Evolutionary conservation across 2,797 vertebrate species (phyloP).

Genomic region (Cirrhinus mrigala): DNA sequence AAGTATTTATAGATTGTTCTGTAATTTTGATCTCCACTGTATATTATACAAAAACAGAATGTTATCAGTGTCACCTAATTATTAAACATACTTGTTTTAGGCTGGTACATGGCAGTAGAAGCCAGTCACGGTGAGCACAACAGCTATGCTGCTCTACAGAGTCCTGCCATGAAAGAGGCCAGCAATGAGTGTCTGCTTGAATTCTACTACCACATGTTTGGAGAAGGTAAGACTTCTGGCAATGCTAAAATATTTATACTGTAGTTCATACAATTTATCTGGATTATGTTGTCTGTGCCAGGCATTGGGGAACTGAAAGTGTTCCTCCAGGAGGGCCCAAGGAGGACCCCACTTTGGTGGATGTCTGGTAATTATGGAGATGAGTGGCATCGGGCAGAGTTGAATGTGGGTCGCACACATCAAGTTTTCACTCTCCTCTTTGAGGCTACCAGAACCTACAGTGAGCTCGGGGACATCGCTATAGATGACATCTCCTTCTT

Average conservation of each 20-base stretch:
- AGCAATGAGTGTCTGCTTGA: conserved; percentile 73
- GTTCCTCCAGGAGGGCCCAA: conserved; percentile 65
- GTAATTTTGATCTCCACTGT: too few relatives aligned
- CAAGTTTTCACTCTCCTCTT: conserved; percentile 75
- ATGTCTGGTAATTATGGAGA: conserved; percentile 69
- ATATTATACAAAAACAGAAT: not conserved
- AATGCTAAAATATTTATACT: not conserved
- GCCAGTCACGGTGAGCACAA: conserved; percentile 59
- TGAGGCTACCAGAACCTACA: conserved; percentile 72
- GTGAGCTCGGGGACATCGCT: conserved; percentile 70
- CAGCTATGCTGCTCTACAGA: conserved; percentile 73
- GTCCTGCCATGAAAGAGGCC: conserved; percentile 73
- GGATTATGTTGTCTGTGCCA: conserved; percentile 44
- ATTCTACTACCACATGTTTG: conserved; percentile 79
- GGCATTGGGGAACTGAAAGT: conserved; percentile 71
- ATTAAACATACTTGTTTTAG: conserved; percentile 59
- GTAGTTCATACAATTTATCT: not conserved
- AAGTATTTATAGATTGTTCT: too few relatives aligned
- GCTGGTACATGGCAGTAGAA: conserved; percentile 79
- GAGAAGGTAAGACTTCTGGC: conserved; percentile 68
- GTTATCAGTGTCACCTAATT: not conserved
- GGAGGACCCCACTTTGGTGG: conserved; percentile 74
- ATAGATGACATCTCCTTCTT: conserved; percentile 78
- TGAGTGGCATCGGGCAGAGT: conserved; percentile 70
- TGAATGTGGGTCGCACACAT: conserved; percentile 70